Conservation (phyloP, 2,888 invertebrate species). For the Chalcosyrphus nemorum region DNA sequence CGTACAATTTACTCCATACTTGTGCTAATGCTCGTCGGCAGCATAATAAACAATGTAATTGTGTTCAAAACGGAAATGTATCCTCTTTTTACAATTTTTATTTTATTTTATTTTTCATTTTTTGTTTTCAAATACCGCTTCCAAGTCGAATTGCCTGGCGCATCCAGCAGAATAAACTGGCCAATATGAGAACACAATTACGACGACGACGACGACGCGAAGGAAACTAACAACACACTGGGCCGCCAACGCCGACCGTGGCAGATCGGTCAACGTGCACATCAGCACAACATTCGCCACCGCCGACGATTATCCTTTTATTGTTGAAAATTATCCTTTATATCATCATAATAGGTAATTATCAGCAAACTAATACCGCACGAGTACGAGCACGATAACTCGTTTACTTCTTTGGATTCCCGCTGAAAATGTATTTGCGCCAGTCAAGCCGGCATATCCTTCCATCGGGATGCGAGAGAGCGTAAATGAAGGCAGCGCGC, state of each 20-base stretch:
- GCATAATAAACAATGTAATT: constrained; percentile 47
- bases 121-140: constrained; percentile 14
- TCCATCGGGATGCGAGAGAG: constrained; percentile 10
- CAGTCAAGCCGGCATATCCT: constrained; percentile 3
- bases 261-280: constrained; percentile 48
- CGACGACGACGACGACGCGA: not conserved
- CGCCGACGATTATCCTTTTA: constrained; percentile 73
- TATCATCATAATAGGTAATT: constrained; percentile 74
- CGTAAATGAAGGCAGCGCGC: constrained; percentile 36
- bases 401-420: constrained; percentile 43
- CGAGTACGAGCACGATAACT: constrained; percentile 66
- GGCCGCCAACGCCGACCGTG: constrained; percentile 41
- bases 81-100: not conserved
- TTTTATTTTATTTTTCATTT: too few species aligned
- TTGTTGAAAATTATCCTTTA: constrained; percentile 74
- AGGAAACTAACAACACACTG: constrained; percentile 2
- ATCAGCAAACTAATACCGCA: constrained; percentile 74
- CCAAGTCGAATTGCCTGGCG: not conserved
- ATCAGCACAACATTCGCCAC: constrained; percentile 67
- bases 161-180: constrained; percentile 2
- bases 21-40: constrained; percentile 54
- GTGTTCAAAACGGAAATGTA: constrained; percentile 34
- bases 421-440: constrained; percentile 5
- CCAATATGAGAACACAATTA: constrained; percentile 1
- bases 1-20: constrained; percentile 64